These are phyloP conservation scores for Nycticorax nycticorax DNA, from an alignment of 2,113 vertebrate genomes.

Conservation along the genomic window DNA sequence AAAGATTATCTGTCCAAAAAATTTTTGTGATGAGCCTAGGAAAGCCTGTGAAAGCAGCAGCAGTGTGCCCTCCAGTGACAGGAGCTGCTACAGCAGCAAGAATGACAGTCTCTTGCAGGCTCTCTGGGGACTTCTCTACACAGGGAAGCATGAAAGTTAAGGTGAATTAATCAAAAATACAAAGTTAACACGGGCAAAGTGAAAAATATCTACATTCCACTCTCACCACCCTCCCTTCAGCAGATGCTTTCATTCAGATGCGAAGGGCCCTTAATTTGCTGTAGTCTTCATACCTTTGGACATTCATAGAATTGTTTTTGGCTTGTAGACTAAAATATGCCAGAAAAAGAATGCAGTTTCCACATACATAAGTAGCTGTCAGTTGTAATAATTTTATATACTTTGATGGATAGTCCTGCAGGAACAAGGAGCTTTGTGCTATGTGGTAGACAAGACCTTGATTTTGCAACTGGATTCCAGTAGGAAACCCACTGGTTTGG, in stretches of 20 bases:
- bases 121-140: background rate
- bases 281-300: background rate
- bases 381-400: background rate
- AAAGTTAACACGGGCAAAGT: background rate
- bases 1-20: background rate
- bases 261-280: background rate
- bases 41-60: background rate
- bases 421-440: background rate
- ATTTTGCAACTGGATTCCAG: background rate
- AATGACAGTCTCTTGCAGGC: background rate
- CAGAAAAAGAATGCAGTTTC: background rate
- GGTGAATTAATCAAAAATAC: background rate
- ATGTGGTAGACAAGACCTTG: background rate
- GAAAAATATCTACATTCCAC: background rate
- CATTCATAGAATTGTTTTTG: background rate
- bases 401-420: background rate
- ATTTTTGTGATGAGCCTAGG: background rate
- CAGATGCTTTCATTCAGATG: background rate
- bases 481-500: background rate
- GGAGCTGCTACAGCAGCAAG: slow-evolving; percentile 28
- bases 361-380: background rate
- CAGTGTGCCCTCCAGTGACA: slow-evolving; percentile 63
- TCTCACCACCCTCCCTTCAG: background rate
- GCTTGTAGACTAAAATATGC: background rate
- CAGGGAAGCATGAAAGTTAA: background rate